Base-by-base conservation (phyloP, 2,888 invertebrate genomes). In the Drosophila anomalipes region DNA sequence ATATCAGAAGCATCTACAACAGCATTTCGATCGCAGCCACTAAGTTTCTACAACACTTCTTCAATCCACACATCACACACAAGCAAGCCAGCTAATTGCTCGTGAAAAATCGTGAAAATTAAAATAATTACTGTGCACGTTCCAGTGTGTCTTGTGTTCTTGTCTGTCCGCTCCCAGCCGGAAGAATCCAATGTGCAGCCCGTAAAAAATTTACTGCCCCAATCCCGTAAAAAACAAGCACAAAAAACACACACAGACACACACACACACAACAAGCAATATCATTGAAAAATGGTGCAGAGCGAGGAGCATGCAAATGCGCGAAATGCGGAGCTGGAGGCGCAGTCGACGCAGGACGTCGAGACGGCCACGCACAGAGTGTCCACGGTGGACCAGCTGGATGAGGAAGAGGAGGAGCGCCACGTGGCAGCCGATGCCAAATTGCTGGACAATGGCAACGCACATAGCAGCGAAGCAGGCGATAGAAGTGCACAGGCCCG, bases 391-490 rank as follows among this genome's bases (percentile, higher is more conserved):
- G 68, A 63, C 12, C 66, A 47, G 35, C 33, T 33, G 39, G 79
- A 65, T 53, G 73, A 87, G 9, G 77, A 76, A 12, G 70, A 76
- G 3, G 74, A 79, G 22, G 82, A 82, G 37, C 74, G 53, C 1
- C 59, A 74, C 28, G 53, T 62, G 26, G 65, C 84, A 61, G 81
- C 91, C 12, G 69, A 86, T 72, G 82, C 89, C 26, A 90, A 88
- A 51, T 71, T 92, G 35, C 68, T 93, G 64, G 79, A 92, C 56
- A 85, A 90, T 69, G 85, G 85, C 32, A 82, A 80, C n/a, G 47
- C 69, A 47, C 69, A 78, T 26, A 53, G 26, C 26, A 47, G 37
- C 32, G 51, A 56, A 14, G 16, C 49, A 3, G 7, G 39, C 33
- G 60, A 52, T 16, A 69, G 70, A 53, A 65, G 28, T 2, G 74